These are phyloP conservation scores for Chelidonichthys spinosus DNA, from an alignment of 2,797 vertebrate species.

Conservation along the genomic window DNA sequence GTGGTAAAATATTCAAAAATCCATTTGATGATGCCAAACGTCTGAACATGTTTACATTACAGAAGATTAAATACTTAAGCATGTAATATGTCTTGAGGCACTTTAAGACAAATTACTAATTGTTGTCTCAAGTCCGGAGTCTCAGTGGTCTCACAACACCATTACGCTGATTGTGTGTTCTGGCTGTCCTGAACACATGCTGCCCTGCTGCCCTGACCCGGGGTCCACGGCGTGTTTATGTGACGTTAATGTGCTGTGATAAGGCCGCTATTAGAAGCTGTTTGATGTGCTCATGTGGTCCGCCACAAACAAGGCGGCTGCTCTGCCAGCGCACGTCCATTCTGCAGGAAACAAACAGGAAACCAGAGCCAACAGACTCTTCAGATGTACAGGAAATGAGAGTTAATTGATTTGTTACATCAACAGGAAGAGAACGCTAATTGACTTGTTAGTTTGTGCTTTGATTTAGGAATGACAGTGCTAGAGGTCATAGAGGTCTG, in stretches of 20 bases:
- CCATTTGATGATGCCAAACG: not conserved
- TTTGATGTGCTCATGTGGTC: constrained; percentile 72
- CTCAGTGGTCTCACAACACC: not conserved
- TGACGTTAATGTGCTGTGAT: constrained; percentile 70
- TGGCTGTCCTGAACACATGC: not conserved
- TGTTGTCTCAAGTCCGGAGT: not conserved
- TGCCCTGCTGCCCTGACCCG: constrained; percentile 31
- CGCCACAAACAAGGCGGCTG: constrained; percentile 50
- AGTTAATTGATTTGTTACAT: constrained; percentile 74
- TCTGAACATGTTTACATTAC: not conserved
- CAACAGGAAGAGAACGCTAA: constrained; percentile 73
- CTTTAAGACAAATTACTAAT: not conserved
- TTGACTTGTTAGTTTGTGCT: constrained; percentile 61
- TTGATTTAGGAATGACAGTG: constrained; percentile 51
- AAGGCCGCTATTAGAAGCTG: constrained; percentile 52
- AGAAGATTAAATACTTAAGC: not conserved
- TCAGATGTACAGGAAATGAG: constrained; percentile 76
- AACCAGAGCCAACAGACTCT: constrained; percentile 37
- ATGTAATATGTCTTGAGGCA: not conserved
- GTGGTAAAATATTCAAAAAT: too few species aligned
- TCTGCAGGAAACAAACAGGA: constrained; percentile 71
- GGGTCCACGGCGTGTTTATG: constrained; percentile 66
- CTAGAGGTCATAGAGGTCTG: constrained; percentile 1
- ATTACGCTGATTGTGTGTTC: not conserved
- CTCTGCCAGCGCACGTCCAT: constrained; percentile 7